Evolutionary conservation across 2,797 vertebrate species (phyloP).

Genomic region (Australoheros facetus): DNA sequence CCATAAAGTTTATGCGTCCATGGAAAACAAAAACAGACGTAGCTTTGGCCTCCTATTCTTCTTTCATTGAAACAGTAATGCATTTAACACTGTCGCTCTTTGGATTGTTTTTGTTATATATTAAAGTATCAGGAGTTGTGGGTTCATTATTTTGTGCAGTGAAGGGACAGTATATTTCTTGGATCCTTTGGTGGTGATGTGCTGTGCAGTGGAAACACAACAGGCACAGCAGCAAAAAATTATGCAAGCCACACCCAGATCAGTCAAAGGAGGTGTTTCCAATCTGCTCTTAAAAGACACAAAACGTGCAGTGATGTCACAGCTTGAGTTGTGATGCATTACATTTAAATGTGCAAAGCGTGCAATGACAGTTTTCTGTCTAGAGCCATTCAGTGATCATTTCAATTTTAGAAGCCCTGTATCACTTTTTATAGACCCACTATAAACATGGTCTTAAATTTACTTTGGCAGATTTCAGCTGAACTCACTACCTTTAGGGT

Average conservation of each 20-base stretch:
- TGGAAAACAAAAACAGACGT: conserved; percentile 10
- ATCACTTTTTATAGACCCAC: not conserved
- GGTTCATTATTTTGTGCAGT: not conserved
- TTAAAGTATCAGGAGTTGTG: conserved; percentile 2
- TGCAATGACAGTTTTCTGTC: conserved; percentile 6
- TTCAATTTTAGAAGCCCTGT: not conserved
- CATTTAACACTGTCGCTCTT: not conserved
- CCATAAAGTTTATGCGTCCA: conserved; percentile 25
- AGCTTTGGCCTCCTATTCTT: not conserved
- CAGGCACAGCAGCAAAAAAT: not conserved
- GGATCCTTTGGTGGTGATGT: not conserved
- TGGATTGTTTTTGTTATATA: not conserved
- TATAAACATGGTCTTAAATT: not conserved
- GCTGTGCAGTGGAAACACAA: not conserved
- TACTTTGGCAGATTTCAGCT: conserved; percentile 15
- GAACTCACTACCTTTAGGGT: not conserved
- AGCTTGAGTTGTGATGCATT: not conserved
- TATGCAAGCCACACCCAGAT: not conserved
- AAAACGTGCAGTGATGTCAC: conserved; percentile 7
- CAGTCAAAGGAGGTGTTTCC: not conserved
- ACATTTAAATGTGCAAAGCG: not conserved
- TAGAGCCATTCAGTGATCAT: not conserved
- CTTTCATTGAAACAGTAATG: not conserved
- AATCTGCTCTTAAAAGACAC: not conserved
- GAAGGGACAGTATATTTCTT: not conserved